A percentile compares a stretch with the other conserved stretches of the same genome.
These are phyloP conservation scores for Phyllotreta striolata DNA, from an alignment of 2,888 invertebrate genomes.

Conservation along the genomic window DNA sequence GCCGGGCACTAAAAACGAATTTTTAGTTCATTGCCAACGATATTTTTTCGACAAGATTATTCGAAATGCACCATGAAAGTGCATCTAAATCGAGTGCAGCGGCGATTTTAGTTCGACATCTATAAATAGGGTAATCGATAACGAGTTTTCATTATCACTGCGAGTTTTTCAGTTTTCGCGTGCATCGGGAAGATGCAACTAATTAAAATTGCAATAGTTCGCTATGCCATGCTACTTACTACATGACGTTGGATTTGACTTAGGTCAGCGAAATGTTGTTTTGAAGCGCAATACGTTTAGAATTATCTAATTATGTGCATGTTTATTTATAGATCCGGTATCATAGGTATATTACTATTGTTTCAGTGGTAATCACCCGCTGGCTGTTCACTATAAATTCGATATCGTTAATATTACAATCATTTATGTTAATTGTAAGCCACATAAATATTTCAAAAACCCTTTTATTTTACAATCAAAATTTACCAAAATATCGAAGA, in stretches of 20 bases:
- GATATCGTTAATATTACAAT: no score
- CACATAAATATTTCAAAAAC: not conserved
- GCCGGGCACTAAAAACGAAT: conserved; percentile 31
- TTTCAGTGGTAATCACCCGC: conserved; percentile 15
- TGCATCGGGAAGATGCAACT: conserved; percentile 29
- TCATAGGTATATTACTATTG: conserved; percentile 11
- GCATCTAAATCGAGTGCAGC: conserved; percentile 40
- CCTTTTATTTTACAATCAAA: no score
- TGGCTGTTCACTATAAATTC: not conserved
- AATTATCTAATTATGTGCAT: conserved; percentile 27
- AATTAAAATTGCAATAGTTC: conserved; percentile 29
- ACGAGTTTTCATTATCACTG: conserved; percentile 53
- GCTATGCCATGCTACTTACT: conserved; percentile 5
- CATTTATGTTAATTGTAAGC: not conserved
- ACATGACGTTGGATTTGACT: conserved; percentile 34
- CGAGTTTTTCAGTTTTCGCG: conserved; percentile 33
- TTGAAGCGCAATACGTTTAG: conserved; percentile 28
- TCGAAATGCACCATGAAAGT: conserved; percentile 33
- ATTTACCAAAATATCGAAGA: no score
- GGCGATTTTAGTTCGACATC: conserved; percentile 48
- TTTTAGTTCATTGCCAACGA: conserved; percentile 23
- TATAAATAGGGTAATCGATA: conserved; percentile 57
- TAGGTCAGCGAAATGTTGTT: conserved; percentile 35
- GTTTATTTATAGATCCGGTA: conserved; percentile 8
- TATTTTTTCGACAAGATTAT: conserved; percentile 25